Evolutionary conservation across 2,797 vertebrate genomes (phyloP), one percentile per base, ranked within the genome.

Genomic region (Miichthys miiuy): DNA sequence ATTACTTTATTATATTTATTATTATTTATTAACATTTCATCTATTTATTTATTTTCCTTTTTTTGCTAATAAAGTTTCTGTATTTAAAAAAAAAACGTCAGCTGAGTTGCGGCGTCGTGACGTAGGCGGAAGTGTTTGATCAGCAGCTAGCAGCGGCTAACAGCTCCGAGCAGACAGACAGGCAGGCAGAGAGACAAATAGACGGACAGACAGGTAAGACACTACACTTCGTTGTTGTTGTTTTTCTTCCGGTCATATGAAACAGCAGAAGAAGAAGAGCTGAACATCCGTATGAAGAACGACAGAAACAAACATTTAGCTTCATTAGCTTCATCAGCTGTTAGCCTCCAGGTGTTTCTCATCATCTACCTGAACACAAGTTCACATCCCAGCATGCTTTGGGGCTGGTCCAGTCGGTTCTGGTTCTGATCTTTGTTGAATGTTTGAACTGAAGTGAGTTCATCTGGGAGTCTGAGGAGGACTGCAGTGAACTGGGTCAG

Each of bases 141-240:
- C 44, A 23, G 16, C 38, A 38, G 68, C 58, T 60, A 77, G 60
- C 68, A 65, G 84, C 70, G 21, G 81, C 81, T 80, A 85, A 44
- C 38, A 17, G 66, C 44, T 70, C 25, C 20, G 21, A 27, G 65
- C 56, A 62, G 78, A 72, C 23, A 38, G 66, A 6, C 30, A 34
- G 34, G 8, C 34, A 34, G 34, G 8, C 2, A 34, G 34, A 34
- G 34, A 34, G 34, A 6, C 41, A 3, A 6, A 61, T 38, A n/a
- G 64, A 61, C 76, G 8, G 34, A 34, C 7, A 60, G 81, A 81
- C 3, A 4, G 85, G 86, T 90, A 69, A 79, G 82, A 61, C 2
- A 3, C 3, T 17, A 1, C 5, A 30, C 12, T 14, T 50, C 10
- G 1, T n/a, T 34, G 11, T 18, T 34, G 14, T 14, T 12, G 14